Conservation (phyloP, 2,113 vertebrate species). For the Sardina pilchardus region DNA sequence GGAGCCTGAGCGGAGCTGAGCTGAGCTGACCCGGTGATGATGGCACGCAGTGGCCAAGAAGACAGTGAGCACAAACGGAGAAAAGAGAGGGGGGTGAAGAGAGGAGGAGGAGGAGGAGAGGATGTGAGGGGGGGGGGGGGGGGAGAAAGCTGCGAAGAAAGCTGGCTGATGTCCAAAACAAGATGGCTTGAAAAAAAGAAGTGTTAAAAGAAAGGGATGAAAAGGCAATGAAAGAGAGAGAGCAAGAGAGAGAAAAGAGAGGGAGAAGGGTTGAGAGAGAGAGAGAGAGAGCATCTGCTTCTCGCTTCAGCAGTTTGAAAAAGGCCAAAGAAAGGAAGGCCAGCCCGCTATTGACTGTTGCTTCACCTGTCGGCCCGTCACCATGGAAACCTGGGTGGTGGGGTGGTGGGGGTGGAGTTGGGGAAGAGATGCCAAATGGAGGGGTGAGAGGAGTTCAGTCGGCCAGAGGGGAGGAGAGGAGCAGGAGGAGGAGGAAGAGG, state of each 20-base stretch:
- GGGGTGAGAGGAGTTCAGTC: slow-evolving; percentile 20
- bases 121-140: not conserved
- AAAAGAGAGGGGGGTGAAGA: not conserved
- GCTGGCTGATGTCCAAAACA: slow-evolving; percentile 12
- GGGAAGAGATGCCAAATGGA: slow-evolving; percentile 31
- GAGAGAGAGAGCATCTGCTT: slow-evolving; percentile 39
- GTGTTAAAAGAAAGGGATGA: not conserved
- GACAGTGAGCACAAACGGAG: not conserved
- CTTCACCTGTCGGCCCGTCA: slow-evolving; percentile 47
- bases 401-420: slow-evolving; percentile 36
- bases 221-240: not conserved
- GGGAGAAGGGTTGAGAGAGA: not conserved
- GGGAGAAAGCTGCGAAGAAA: not conserved
- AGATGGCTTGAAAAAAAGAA: not conserved
- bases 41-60: not conserved
- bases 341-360: slow-evolving; percentile 34
- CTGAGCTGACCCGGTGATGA: not conserved
- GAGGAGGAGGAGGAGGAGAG: not conserved
- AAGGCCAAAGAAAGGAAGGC: slow-evolving; percentile 20
- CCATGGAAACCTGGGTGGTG: slow-evolving; percentile 47
- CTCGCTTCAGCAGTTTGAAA: slow-evolving; percentile 40
- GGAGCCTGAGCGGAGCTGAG: no score
- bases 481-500: not conserved
- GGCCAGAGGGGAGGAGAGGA: not conserved
- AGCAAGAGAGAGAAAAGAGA: not conserved